Evolutionary conservation across 2,888 invertebrate genomes (phyloP).

Genomic region (Panorpa germanica): DNA sequence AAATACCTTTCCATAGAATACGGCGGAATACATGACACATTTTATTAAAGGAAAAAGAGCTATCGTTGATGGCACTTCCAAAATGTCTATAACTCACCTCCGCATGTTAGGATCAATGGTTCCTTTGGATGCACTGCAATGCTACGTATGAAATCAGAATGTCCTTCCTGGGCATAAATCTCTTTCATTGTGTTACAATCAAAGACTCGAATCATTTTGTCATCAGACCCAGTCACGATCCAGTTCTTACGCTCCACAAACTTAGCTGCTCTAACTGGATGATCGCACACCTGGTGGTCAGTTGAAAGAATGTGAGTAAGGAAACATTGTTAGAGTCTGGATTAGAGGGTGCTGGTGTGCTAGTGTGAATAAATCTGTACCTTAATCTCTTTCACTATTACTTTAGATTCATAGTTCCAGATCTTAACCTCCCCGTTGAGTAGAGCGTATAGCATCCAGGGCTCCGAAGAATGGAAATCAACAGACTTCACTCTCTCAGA

Average conservation of each 20-base stretch:
- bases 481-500: neutral
- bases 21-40: too few relatives aligned
- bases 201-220: neutral
- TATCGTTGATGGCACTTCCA: too few relatives aligned
- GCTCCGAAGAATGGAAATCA: neutral
- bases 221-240: slow-evolving; percentile 1
- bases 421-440: neutral
- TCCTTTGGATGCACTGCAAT: neutral
- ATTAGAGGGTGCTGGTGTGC: too few relatives aligned
- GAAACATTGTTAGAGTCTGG: too few relatives aligned
- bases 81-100: too few relatives aligned
- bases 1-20: too few relatives aligned
- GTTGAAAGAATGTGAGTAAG: too few relatives aligned
- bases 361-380: neutral
- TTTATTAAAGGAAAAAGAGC: too few relatives aligned
- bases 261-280: neutral
- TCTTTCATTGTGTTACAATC: neutral
- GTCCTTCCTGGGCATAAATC: neutral
- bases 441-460: slow-evolving; percentile 2
- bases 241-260: neutral
- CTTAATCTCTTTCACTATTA: neutral
- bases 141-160: neutral
- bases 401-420: neutral
- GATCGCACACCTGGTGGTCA: neutral
- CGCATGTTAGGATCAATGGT: neutral